phyloP scores from a whole-genome alignment of 1,140 invertebrate genomes.

The Lasaia peninsularis region DNA sequence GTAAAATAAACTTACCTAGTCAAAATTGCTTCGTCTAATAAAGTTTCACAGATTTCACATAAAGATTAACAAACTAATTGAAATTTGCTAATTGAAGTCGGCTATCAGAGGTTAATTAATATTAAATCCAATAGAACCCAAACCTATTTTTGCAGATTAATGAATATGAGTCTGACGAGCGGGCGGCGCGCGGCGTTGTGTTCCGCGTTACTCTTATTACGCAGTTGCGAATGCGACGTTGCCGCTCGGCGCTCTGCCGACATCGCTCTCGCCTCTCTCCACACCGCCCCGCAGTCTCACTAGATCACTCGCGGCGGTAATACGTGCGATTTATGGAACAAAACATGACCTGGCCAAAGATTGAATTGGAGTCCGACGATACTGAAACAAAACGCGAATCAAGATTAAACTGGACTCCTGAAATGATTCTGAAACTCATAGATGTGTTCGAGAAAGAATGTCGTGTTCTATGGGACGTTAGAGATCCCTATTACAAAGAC shows the following conservation, averaged over 20 bases:
- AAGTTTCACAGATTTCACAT: too few relatives aligned
- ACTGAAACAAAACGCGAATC: slow-evolving; percentile 26
- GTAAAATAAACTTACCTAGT: too few relatives aligned
- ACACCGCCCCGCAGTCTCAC: slow-evolving; percentile 57
- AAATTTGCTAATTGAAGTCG: too few relatives aligned
- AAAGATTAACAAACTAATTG: too few relatives aligned
- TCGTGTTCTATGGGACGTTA: slow-evolving; percentile 56
- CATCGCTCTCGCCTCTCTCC: slow-evolving; percentile 55
- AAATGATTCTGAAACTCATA: slow-evolving; percentile 57
- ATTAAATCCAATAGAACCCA: too few relatives aligned
- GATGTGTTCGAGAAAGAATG: slow-evolving; percentile 53
- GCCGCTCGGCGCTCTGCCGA: slow-evolving; percentile 43
- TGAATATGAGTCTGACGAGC: too few relatives aligned
- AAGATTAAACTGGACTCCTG: slow-evolving; percentile 45
- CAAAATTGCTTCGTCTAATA: too few relatives aligned
- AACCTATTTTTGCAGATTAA: too few relatives aligned
- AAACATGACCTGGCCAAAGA: slow-evolving; percentile 41
- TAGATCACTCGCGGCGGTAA: slow-evolving; percentile 49
- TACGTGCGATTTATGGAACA: slow-evolving; percentile 10
- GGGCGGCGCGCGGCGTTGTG: too few relatives aligned
- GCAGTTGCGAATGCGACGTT: slow-evolving; percentile 38
- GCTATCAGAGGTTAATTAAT: too few relatives aligned
- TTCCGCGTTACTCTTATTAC: neutral
- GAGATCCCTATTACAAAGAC: slow-evolving; percentile 50
- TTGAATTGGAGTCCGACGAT: slow-evolving; percentile 47